phyloP scores from a whole-genome alignment of 2,797 vertebrate genomes.

The Petrocephalus sullivani region DNA sequence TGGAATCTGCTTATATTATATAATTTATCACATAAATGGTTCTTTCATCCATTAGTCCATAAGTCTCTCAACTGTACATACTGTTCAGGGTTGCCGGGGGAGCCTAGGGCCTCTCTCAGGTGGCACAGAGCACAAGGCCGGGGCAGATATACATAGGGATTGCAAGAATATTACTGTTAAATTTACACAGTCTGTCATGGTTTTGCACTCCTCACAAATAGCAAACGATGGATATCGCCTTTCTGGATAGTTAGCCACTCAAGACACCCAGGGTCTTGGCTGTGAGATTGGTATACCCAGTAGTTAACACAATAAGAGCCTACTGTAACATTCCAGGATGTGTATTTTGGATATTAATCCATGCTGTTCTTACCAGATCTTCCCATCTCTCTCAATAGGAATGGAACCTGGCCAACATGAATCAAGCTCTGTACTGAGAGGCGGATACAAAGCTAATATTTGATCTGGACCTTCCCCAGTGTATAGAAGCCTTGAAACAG shows the following conservation, averaged over 20 bases:
- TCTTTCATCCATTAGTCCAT: not conserved
- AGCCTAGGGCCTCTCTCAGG: not conserved
- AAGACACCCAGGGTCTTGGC: not conserved
- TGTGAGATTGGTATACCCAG: conserved; percentile 23
- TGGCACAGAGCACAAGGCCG: not conserved
- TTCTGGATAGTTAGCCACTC: not conserved
- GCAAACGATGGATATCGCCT: not conserved
- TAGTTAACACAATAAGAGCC: conserved; percentile 28
- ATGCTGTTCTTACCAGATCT: conserved; percentile 34
- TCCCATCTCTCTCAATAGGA: conserved; percentile 36
- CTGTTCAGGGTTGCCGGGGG: not conserved
- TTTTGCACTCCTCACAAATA: not conserved
- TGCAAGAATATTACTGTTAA: not conserved
- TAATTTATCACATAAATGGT: not conserved
- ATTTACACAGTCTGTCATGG: not conserved
- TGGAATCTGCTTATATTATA: not conserved
- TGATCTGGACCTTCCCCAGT: conserved; percentile 43
- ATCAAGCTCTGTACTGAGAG: conserved; percentile 20
- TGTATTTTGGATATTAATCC: conserved; percentile 40
- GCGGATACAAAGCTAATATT: conserved; percentile 40
- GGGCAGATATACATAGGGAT: not conserved
- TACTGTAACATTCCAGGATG: conserved; percentile 30
- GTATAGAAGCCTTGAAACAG: conserved; percentile 24
- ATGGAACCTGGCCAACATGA: conserved; percentile 38
- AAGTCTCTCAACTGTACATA: not conserved